These are phyloP conservation scores for Platycnemis pennipes DNA, from an alignment of 2,888 invertebrate species.

Conservation along the genomic window DNA sequence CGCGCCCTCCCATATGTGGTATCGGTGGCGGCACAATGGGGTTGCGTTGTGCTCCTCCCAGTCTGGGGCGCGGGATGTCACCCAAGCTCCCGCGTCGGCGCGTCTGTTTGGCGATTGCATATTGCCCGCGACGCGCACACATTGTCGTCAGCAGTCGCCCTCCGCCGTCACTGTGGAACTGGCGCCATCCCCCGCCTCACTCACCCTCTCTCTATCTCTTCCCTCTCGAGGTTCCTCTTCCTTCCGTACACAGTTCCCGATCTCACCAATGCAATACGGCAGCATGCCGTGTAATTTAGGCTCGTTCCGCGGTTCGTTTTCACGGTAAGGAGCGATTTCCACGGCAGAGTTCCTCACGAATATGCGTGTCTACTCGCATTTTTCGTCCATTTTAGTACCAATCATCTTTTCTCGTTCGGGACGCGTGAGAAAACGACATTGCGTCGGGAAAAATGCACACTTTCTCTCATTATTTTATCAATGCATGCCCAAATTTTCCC, in stretches of 20 bases:
- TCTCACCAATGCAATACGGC: too few relatives aligned
- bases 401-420: too few relatives aligned
- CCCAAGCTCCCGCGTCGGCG: neutral
- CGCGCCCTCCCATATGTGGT: neutral
- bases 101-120: constrained; percentile 47
- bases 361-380: too few relatives aligned
- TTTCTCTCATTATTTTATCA: too few relatives aligned
- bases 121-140: neutral
- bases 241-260: too few relatives aligned
- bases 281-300: neutral
- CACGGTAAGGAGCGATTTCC: neutral
- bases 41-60: neutral
- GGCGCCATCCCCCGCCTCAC: neutral
- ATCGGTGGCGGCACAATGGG: neutral
- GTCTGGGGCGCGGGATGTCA: neutral
- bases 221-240: neutral
- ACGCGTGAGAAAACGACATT: too few relatives aligned
- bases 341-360: too few relatives aligned
- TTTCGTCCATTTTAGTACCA: neutral
- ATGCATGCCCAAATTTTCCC: too few relatives aligned
- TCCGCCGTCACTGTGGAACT: neutral
- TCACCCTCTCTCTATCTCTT: neutral
- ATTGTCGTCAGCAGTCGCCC: too few relatives aligned
- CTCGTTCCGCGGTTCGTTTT: neutral
- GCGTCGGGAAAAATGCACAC: too few relatives aligned